A percentile compares a stretch with the other conserved stretches of the same genome.
These are phyloP conservation scores for Hippocampus guttulatus DNA, from an alignment of 2,113 vertebrate species.

Conservation along the genomic window DNA sequence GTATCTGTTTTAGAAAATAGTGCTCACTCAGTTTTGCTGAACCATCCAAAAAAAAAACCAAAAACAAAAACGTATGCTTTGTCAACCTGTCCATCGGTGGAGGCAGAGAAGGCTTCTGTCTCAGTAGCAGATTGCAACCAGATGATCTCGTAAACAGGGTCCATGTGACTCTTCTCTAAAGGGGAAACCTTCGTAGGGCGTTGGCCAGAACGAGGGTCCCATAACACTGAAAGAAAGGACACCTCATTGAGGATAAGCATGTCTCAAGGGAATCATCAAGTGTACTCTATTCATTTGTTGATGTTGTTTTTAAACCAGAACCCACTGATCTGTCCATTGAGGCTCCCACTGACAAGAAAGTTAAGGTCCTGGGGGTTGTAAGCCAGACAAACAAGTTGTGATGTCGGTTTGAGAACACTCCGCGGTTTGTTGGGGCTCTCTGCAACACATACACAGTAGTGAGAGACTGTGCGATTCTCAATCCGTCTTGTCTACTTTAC, in stretches of 20 bases:
- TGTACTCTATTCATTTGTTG: no score
- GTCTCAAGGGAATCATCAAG: no score
- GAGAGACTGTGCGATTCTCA: not conserved
- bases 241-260: no score
- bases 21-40: not conserved
- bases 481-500: conserved; percentile 14
- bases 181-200: conserved; percentile 79
- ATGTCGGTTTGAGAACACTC: conserved; percentile 74
- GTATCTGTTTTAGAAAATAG: conserved; percentile 68
- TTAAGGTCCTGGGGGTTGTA: conserved; percentile 92
- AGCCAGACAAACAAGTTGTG: conserved; percentile 81
- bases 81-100: conserved; percentile 68
- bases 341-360: conserved; percentile 83
- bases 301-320: not conserved
- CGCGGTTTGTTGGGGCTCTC: conserved; percentile 83
- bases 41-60: not conserved
- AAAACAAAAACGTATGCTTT: not conserved
- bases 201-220: conserved; percentile 88
- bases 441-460: conserved; percentile 41
- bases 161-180: conserved; percentile 84
- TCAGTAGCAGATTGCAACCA: conserved; percentile 93
- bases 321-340: conserved; percentile 92
- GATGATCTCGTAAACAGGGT: conserved; percentile 85
- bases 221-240: conserved; percentile 74
- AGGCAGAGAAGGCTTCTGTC: conserved; percentile 86